phyloP scores from a whole-genome alignment of 2,797 vertebrate genomes.

The Hydrocynus forskahlii region DNA sequence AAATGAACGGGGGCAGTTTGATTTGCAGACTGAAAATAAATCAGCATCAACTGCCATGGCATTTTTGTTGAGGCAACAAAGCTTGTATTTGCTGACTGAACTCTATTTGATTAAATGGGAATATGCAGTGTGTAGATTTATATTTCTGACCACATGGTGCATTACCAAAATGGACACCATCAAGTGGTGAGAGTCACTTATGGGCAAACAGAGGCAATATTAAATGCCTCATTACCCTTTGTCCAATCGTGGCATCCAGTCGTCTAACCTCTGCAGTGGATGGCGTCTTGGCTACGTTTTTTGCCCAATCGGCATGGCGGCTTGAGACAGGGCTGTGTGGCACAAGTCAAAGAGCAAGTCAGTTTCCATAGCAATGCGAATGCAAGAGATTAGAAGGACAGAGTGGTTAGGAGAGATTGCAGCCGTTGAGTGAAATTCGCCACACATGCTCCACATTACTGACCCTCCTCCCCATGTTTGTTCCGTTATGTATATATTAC shows the following conservation, averaged over 20 bases:
- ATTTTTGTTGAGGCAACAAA: too few species aligned
- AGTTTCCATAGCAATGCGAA: constrained; percentile 85
- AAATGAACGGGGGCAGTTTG: background rate
- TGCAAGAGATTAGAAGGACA: constrained; percentile 77
- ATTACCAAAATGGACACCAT: background rate
- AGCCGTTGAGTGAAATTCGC: constrained; percentile 70
- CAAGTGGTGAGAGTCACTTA: background rate
- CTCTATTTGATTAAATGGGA: too few species aligned
- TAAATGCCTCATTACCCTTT: background rate
- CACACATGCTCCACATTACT: constrained; percentile 63
- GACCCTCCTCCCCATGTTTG: background rate
- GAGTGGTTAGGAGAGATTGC: constrained; percentile 71
- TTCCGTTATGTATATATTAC: background rate
- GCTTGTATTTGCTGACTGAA: too few species aligned
- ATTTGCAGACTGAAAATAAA: background rate
- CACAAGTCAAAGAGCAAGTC: constrained; percentile 73
- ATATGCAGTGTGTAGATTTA: too few species aligned
- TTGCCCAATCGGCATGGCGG: constrained; percentile 65
- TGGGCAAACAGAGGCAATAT: background rate
- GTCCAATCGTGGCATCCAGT: background rate
- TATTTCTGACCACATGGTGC: too few species aligned
- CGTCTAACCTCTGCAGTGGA: constrained; percentile 13
- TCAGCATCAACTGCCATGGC: background rate
- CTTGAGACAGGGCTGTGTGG: constrained; percentile 64
- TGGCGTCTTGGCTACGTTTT: constrained; percentile 57